Base-by-base conservation (phyloP, 2,113 vertebrate genomes). In the Corythoichthys intestinalis region DNA sequence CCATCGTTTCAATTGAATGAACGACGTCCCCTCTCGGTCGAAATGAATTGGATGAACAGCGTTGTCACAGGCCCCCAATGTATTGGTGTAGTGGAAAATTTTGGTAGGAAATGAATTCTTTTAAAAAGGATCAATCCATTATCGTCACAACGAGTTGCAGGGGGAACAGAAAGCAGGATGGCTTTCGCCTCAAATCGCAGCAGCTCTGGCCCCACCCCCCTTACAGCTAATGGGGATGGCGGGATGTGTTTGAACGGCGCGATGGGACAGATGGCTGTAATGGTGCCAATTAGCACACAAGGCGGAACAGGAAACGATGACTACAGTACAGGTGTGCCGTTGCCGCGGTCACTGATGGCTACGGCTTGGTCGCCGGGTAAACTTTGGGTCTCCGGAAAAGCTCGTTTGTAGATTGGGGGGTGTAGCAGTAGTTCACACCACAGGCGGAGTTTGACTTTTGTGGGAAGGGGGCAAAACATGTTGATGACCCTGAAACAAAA, bases 181-280 rank as follows among this genome's bases (percentile, higher is more conserved):
- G 52, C 52, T 82, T 88, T 83, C 78, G 79, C 71, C 64, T 38
- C 70, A 64, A 86, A 83, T 85, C 77, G 75, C 79, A 67, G 80
- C 75, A 78, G 1, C 34, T 62, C 62, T 44, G 14, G 65, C 69
- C 58, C 56, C 61, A 1, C 71, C 83, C 28, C 35, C 34, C 37
- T 9, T 5, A n/a, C 20, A 3, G 35, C 20, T 39, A 49, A 59
- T 73, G 38, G 41, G 20, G 44, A 13, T 6, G 0, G 47, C 38
- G 41, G 34, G 71, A 59, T 72, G 72, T 57, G 61, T 77, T 62
- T 81, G 66, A 77, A 60, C 73, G 66, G 78, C 54, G 62, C 60
- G 63, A 35, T 47, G 49, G 3, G 70, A 76, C 74, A 87, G 81
- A 80, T 83, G 78, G 83, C 50, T 66, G 49, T 63, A 69, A 74